Evolutionary conservation across 2,888 invertebrate species (phyloP).

Genomic region (Tuberolachnus salignus): DNA sequence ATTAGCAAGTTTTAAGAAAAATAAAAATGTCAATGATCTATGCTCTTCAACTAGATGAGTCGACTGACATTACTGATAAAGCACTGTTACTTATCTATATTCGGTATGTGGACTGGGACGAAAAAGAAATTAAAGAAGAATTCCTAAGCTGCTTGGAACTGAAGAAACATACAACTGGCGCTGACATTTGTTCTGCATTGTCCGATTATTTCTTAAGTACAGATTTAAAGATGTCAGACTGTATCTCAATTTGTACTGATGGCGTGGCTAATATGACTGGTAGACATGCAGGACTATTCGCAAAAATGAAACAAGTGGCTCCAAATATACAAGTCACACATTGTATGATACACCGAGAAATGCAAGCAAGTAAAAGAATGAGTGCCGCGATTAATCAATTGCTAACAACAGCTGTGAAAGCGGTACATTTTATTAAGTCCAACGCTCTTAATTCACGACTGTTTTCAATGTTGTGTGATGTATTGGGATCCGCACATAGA

Average conservation of each 20-base stretch:
- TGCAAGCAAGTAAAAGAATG: conserved; percentile 17
- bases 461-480: conserved; percentile 57
- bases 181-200: conserved; percentile 52
- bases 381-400: conserved; percentile 34
- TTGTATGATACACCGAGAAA: conserved; percentile 42
- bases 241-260: conserved; percentile 57
- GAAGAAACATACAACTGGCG: conserved; percentile 49
- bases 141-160: conserved; percentile 58
- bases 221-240: conserved; percentile 51
- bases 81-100: conserved; percentile 58
- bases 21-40: conserved; percentile 29
- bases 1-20: conserved; percentile 26
- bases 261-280: conserved; percentile 15
- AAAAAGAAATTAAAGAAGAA: conserved; percentile 57
- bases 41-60: conserved; percentile 44
- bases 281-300: conserved; percentile 20
- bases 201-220: conserved; percentile 17
- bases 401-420: conserved; percentile 44
- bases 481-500: conserved; percentile 53
- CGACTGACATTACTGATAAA: conserved; percentile 40
- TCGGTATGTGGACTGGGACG: conserved; percentile 54
- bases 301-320: conserved; percentile 57
- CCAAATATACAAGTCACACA: conserved; percentile 58
- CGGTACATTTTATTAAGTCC: conserved; percentile 58
- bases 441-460: conserved; percentile 57